phyloP scores from a whole-genome alignment of 2,888 invertebrate species.

The Agonopterix heracliana region DNA sequence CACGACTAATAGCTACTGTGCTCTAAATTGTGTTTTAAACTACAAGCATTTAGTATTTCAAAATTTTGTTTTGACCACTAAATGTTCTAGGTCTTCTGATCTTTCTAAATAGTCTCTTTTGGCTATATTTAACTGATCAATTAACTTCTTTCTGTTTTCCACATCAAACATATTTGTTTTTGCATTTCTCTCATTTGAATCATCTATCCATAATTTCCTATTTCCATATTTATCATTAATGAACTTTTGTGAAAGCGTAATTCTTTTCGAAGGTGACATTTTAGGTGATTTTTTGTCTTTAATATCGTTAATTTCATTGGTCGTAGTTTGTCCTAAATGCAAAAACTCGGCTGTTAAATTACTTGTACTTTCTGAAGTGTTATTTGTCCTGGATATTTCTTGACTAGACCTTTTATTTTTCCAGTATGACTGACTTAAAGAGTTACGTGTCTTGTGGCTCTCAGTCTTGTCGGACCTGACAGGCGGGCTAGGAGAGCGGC shows the following conservation, averaged over 20 bases:
- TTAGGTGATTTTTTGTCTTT: constrained; percentile 50
- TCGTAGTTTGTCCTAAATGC: constrained; percentile 66
- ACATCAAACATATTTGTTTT: constrained; percentile 48
- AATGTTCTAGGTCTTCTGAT: constrained; percentile 45
- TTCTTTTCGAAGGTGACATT: constrained; percentile 50
- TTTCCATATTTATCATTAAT: constrained; percentile 74
- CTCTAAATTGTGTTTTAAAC: constrained; percentile 14
- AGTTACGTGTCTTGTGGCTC: constrained; percentile 57
- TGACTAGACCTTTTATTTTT: constrained; percentile 61
- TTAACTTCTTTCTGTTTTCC: constrained; percentile 57
- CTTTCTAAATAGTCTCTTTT: constrained; percentile 49
- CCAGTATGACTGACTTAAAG: constrained; percentile 70
- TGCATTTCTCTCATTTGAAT: constrained; percentile 43
- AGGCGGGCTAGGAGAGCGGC: constrained; percentile 75
- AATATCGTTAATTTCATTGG: constrained; percentile 41
- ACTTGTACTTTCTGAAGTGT: constrained; percentile 33
- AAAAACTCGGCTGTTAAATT: constrained; percentile 70
- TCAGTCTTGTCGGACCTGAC: constrained; percentile 51
- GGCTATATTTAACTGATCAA: constrained; percentile 51
- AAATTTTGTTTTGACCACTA: constrained; percentile 36
- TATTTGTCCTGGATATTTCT: constrained; percentile 56
- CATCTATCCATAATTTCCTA: constrained; percentile 65
- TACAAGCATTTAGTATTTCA: constrained; percentile 14
- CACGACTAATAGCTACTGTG: constrained; percentile 36
- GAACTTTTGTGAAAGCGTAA: constrained; percentile 70